phyloP scores from a whole-genome alignment of 2,797 vertebrate genomes.

The Myripristis jacobus region DNA sequence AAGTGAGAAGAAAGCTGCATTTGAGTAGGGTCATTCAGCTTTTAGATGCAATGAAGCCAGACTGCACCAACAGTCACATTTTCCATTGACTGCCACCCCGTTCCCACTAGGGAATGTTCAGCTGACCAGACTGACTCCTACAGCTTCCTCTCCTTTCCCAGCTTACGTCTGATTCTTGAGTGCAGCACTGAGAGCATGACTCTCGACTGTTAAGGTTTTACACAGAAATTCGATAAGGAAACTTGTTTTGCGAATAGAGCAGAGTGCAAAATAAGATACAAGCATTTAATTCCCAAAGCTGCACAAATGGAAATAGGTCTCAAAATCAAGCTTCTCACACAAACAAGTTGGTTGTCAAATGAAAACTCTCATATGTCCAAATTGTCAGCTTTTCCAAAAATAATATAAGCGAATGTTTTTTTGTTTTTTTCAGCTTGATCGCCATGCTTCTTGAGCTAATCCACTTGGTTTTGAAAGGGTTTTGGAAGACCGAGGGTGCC shows the following conservation, averaged over 20 bases:
- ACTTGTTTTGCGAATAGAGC: background rate
- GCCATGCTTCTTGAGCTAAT: too few relatives aligned
- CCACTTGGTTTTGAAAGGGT: too few relatives aligned
- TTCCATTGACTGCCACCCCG: slow-evolving; percentile 15
- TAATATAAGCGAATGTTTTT: too few relatives aligned
- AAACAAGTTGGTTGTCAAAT: too few relatives aligned
- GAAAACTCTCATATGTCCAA: too few relatives aligned
- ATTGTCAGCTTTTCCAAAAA: too few relatives aligned
- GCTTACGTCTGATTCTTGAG: background rate
- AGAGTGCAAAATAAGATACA: background rate
- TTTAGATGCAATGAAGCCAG: background rate
- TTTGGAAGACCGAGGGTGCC: too few relatives aligned
- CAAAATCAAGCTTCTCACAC: background rate
- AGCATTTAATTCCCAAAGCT: background rate
- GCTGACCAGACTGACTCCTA: background rate
- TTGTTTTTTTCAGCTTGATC: too few relatives aligned
- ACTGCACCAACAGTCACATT: slow-evolving; percentile 2
- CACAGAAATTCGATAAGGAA: background rate
- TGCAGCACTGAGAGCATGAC: background rate
- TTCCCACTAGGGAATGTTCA: background rate
- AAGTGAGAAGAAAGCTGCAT: slow-evolving; percentile 7
- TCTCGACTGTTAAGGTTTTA: background rate
- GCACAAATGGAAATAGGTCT: background rate
- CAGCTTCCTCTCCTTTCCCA: background rate
- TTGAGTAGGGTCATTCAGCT: background rate